These are phyloP conservation scores for Anabas testudineus DNA, from an alignment of 2,797 vertebrate genomes.

Conservation along the genomic window DNA sequence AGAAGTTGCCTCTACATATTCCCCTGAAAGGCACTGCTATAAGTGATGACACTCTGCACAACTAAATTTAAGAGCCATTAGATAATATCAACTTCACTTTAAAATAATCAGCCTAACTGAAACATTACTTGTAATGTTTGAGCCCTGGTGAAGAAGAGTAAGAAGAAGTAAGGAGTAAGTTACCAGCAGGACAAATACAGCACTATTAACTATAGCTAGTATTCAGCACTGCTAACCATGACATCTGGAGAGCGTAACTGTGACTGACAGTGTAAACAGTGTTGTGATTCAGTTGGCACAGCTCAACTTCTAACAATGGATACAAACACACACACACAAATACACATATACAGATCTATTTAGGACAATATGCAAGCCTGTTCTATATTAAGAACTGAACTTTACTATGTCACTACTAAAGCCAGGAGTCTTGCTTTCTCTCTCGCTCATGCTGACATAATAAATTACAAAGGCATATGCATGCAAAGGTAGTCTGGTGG, in stretches of 20 bases:
- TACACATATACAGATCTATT: conserved; percentile 6
- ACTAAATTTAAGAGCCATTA: too few relatives aligned
- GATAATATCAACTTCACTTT: too few relatives aligned
- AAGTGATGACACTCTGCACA: too few relatives aligned
- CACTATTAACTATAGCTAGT: neutral
- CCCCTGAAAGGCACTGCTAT: too few relatives aligned
- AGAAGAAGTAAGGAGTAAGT: neutral
- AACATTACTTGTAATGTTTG: too few relatives aligned
- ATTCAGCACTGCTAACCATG: neutral
- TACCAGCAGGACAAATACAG: conserved; percentile 10
- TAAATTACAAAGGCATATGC: conserved; percentile 60
- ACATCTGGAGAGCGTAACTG: neutral
- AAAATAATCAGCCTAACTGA: too few relatives aligned
- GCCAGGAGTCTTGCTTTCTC: conserved; percentile 8
- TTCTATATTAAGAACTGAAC: conserved; percentile 36
- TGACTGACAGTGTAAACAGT: neutral
- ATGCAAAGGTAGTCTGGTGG: conserved; percentile 48
- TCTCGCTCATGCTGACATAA: conserved; percentile 28
- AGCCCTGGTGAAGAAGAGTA: too few relatives aligned
- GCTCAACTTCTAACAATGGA: neutral
- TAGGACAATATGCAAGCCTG: conserved; percentile 8
- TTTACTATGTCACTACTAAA: conserved; percentile 25
- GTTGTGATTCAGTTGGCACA: conserved; percentile 14
- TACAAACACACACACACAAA: neutral
- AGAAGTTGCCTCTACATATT: too few relatives aligned